Evolutionary conservation across 1,140 invertebrate genomes (phyloP).

Genomic region (Drosophila erecta): DNA sequence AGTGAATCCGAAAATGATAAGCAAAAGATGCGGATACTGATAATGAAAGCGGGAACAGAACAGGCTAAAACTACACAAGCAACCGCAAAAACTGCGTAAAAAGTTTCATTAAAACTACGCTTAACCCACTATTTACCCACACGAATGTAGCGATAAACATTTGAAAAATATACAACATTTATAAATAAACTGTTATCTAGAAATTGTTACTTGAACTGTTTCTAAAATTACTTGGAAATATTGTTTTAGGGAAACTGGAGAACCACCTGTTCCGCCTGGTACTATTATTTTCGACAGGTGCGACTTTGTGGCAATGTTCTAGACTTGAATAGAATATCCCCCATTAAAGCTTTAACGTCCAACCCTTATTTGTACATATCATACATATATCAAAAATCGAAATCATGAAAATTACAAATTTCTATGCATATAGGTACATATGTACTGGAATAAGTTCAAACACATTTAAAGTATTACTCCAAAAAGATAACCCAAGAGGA

Average conservation of each 20-base stretch:
- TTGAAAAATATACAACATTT: neutral
- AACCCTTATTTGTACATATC: neutral
- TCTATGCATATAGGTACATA: neutral
- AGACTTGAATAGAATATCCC: neutral
- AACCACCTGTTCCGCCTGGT: neutral
- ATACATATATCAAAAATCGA: neutral
- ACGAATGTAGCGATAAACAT: neutral
- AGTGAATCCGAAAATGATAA: constrained; percentile 53
- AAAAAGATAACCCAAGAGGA: neutral
- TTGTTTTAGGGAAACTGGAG: neutral
- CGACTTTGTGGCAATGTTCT: neutral
- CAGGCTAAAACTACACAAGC: neutral
- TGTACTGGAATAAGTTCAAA: neutral
- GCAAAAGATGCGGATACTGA: constrained; percentile 49
- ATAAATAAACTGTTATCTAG: no score
- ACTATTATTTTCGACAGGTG: neutral
- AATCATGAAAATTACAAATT: neutral
- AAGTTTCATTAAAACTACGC: constrained; percentile 15
- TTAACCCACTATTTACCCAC: constrained; percentile 7
- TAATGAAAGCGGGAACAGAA: constrained; percentile 40
- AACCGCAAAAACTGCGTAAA: constrained; percentile 11
- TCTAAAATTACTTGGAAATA: no score
- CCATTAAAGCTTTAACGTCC: neutral
- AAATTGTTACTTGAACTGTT: no score
- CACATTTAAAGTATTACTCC: neutral